A percentile compares a stretch with the other conserved stretches of the same genome.
Evolutionary conservation across 2,888 invertebrate genomes (phyloP).

Genomic region (Dynastes maya): DNA sequence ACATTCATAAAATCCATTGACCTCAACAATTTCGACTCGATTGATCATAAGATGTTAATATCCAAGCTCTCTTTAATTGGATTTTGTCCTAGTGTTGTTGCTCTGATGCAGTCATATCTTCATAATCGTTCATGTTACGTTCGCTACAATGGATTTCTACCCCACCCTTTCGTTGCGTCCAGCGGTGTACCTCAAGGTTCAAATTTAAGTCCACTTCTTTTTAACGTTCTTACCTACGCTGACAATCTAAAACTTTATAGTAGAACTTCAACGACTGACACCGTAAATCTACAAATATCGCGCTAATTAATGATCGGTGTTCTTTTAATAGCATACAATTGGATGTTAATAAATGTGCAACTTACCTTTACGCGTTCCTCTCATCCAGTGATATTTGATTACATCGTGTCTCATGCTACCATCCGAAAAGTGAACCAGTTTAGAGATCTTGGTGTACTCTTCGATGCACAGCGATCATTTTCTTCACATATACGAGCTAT

Average conservation of each 20-base stretch:
- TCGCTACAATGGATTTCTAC: too few species aligned
- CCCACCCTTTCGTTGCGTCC: too few species aligned
- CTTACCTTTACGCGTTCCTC: neutral
- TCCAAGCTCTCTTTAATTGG: neutral
- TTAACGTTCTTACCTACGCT: neutral
- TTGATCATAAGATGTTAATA: neutral
- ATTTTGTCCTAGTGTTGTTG: too few species aligned
- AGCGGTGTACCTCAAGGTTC: too few species aligned
- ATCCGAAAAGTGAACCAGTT: neutral
- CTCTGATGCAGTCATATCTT: too few species aligned
- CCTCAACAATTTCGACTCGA: neutral
- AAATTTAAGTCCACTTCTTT: neutral
- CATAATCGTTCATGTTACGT: too few species aligned
- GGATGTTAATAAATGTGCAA: neutral
- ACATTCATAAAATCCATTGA: neutral
- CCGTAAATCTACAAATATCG: neutral
- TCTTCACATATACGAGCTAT: neutral
- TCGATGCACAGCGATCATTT: neutral
- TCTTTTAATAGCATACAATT: neutral
- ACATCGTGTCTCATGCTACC: neutral
- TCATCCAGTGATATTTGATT: neutral
- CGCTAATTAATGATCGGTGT: neutral
- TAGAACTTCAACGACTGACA: neutral
- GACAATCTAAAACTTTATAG: neutral
- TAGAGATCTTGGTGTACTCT: too few species aligned